Base-by-base conservation (phyloP, 2,797 vertebrate genomes). In the Masticophis lateralis region DNA sequence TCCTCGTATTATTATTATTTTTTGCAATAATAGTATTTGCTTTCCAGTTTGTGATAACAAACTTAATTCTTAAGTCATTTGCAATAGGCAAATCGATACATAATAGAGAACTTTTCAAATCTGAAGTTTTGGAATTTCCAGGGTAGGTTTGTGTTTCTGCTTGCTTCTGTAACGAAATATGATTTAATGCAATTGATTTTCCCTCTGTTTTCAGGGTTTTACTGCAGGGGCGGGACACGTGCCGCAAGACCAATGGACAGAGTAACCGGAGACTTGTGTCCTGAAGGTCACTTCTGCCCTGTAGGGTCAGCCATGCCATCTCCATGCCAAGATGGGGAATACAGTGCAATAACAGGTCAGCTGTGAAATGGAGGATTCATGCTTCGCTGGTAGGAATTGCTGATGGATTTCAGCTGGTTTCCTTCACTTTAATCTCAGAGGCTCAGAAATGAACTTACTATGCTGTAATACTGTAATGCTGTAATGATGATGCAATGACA, bases 261-360 rank as follows among this genome's bases (percentile, higher is more conserved):
- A 0, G 51, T 97, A 69, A 98, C 98, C 56, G 98, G 98, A 83
- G 95, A 98, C 93, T 94, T 97, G 55, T 98, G 98, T 96, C 98
- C 98, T 22, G 32, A 92, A 90, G 98, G 97, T 94, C 97, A 98
- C n/a, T 97, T 97, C 96, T 98, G 98, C 96, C 98, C 98, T 43
- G 51, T 90, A 92, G 98, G 98, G n/a, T 98, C 98, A 59, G 91
- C 96, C 89, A 95, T 94, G 47, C 98, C 98, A 87, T 93, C 94
- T 7, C 94, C 95, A 11, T 98, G 98, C 95, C 98, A 97, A 86
- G 98, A 98, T 79, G 98, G 98, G 53, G 98, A 97, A 2, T 98
- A 98, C 96, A 98, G 97, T 69, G 98, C 98, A 83, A 93, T 92
- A 51, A 97, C 98, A 98, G 98, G 99, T 99, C 61, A 92, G 92